Percentiles rank a stretch among this genome's conserved stretches.
Evolutionary conservation across 2,797 vertebrate species (phyloP).

Genomic region (Argya squamiceps): DNA sequence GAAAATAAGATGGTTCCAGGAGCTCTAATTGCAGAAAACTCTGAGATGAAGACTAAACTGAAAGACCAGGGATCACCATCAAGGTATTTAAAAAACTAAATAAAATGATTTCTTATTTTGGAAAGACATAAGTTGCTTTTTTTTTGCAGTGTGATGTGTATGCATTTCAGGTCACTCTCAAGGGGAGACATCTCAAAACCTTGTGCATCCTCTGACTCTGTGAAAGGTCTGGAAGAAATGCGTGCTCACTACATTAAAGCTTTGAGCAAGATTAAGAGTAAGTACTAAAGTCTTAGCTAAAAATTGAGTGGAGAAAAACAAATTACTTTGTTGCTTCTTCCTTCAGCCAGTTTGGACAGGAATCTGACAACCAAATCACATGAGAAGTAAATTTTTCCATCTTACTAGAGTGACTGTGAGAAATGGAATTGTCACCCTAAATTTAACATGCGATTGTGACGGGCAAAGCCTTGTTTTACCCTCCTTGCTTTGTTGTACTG

Average conservation of each 20-base stretch:
- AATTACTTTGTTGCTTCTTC: background rate
- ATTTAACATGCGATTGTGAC: background rate
- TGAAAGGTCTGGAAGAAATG: constrained; percentile 88
- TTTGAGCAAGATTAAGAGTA: constrained; percentile 92
- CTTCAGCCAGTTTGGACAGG: background rate
- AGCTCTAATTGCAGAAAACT: constrained; percentile 70
- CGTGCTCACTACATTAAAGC: constrained; percentile 89
- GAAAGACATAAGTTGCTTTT: background rate
- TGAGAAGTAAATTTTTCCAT: background rate
- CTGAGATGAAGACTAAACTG: constrained; percentile 76
- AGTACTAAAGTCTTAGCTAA: constrained; percentile 43
- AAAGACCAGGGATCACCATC: constrained; percentile 74
- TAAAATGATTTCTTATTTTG: background rate
- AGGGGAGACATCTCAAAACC: constrained; percentile 45
- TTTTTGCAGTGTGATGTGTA: background rate
- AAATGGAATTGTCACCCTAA: background rate
- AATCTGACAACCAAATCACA: background rate
- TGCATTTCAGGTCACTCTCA: constrained; percentile 70
- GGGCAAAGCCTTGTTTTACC: background rate
- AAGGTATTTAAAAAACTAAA: constrained; percentile 61
- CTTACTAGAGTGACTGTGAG: background rate
- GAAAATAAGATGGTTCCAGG: constrained; percentile 79
- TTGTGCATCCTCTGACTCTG: constrained; percentile 68
- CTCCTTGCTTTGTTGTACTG: background rate
- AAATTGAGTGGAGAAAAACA: background rate